These are phyloP conservation scores for Willowsia nigromaculata DNA, from an alignment of 2,888 invertebrate genomes.

Conservation along the genomic window DNA sequence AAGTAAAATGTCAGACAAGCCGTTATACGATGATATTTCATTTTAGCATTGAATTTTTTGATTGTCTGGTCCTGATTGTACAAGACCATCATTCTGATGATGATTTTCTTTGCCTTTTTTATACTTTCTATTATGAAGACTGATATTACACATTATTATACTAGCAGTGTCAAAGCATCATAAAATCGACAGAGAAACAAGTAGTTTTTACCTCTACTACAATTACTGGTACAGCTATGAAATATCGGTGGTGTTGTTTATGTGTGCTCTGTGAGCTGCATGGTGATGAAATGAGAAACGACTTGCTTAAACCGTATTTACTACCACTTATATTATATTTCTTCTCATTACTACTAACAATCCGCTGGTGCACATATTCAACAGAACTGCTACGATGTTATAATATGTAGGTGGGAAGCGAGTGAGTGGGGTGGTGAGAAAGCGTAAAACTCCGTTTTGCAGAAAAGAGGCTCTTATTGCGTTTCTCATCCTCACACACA, in stretches of 20 bases:
- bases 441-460: no score
- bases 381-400: neutral
- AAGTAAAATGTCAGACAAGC: no score
- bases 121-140: neutral
- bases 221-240: constrained; percentile 53
- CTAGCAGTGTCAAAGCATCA: neutral
- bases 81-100: neutral
- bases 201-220: constrained; percentile 21
- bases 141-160: neutral
- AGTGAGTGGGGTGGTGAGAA: neutral
- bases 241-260: neutral
- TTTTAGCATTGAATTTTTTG: neutral
- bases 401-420: neutral
- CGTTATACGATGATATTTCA: neutral
- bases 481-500: neutral
- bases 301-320: constrained; percentile 11
- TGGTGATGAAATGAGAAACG: constrained; percentile 19
- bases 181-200: neutral
- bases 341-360: neutral
- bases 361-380: neutral
- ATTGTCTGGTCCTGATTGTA: neutral
- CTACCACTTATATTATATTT: neutral
- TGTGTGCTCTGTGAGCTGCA: neutral
- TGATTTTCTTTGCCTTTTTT: neutral
- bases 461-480: neutral